A percentile compares a stretch with the other conserved stretches of the same genome.
phyloP scores from a whole-genome alignment of 1,140 invertebrate genomes.

The Drosophila auraria region DNA sequence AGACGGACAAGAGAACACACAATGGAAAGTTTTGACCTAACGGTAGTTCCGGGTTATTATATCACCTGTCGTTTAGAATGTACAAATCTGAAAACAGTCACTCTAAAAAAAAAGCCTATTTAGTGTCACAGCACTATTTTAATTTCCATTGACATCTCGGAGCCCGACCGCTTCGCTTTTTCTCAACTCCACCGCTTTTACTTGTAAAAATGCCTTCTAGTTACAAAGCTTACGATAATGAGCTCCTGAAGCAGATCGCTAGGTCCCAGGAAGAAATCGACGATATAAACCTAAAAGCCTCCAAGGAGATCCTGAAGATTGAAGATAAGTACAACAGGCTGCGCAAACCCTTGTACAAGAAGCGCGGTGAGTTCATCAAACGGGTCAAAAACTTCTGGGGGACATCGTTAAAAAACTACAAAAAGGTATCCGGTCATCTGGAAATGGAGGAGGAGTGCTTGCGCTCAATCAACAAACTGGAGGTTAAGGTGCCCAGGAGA shows the following conservation, averaged over 20 bases:
- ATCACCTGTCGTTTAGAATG: no score
- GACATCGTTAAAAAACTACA: conserved; percentile 93
- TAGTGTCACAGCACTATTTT: no score
- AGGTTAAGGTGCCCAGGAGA: conserved; percentile 95
- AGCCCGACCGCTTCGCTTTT: no score
- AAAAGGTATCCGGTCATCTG: conserved; percentile 92
- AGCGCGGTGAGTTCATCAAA: conserved; percentile 92
- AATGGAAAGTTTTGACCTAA: no score
- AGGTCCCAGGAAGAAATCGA: conserved; percentile 93
- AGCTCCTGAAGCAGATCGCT: conserved; percentile 90
- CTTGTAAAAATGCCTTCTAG: no score
- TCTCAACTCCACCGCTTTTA: no score
- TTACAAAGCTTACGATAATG: conserved; percentile 52
- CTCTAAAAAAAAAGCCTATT: no score
- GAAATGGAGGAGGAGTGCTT: conserved; percentile 95
- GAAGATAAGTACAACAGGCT: conserved; percentile 96
- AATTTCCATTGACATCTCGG: no score
- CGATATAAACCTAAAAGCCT: conserved; percentile 92
- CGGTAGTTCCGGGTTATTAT: no score
- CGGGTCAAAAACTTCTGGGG: neutral
- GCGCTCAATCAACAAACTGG: conserved; percentile 92
- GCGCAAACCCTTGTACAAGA: conserved; percentile 93
- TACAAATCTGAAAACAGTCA: no score
- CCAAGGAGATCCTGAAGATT: conserved; percentile 95
- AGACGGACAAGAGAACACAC: no score